Evolutionary conservation across 2,888 invertebrate genomes (phyloP), one percentile per base, ranked within the genome.

Genomic region (Colostygia pectinataria): DNA sequence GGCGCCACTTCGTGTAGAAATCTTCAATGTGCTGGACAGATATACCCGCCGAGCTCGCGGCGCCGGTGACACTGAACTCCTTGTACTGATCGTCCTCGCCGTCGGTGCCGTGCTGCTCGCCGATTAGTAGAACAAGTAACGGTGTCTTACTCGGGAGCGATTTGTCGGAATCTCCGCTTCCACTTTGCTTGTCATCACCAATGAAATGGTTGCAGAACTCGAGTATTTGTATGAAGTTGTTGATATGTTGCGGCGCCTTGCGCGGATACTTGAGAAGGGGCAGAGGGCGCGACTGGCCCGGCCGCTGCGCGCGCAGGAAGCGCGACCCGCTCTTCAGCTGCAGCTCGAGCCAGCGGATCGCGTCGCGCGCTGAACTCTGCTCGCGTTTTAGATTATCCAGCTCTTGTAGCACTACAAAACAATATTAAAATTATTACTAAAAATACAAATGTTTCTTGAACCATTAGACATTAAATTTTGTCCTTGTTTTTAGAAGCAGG

Each of bases 271-370:
- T 84, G 29, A 89, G 79, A 90, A 94, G 68, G 0, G 88, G 94
- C 18, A 96, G 84, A 1, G 95, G 91, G 37, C 94, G 90, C 15
- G 94, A 92, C 81, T 98, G 98, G 51, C 95, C 95, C 10, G 95
- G 93, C 13, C 97, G 93, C 83, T 98, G 98, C 0, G 97, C 95
- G 60, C 97, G 92, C 67, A 98, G 91, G 77, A 95, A 97, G 57
- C 97, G 92, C 65, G 97, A 97, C 7, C 98, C 98, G 56, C 94
- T 94, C 61, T 94, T 94, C 58, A 98, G 93, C 74, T 98, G 97
- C 25, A 92, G 90, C 82, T 98, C 98, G 57, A 98, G 88, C 98
- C 98, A 98, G 60, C 98, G 95, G 51, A 98, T 98, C 2, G 97
- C 97, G 75, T 98, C 97, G 40, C 98, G 92, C 0, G 97, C 98